Conservation (phyloP, 2,113 vertebrate genomes). For the Dipodomys ordii region DNA sequence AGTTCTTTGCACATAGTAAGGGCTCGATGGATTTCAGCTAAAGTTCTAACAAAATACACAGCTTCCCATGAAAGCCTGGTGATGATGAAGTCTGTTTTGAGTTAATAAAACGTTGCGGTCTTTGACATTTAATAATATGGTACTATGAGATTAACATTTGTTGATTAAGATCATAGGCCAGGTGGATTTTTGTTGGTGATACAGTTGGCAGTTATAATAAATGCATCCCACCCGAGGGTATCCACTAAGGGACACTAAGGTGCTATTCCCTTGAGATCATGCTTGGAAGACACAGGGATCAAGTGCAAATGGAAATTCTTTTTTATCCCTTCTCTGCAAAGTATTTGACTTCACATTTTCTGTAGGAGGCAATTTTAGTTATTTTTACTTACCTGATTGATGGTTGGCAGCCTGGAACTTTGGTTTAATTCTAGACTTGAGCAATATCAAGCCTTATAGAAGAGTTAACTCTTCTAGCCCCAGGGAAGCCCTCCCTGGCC, state of each 20-base stretch:
- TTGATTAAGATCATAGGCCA: background rate
- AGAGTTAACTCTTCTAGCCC: constrained; percentile 51
- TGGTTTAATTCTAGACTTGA: constrained; percentile 52
- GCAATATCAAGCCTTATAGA: background rate
- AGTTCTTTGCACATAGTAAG: background rate
- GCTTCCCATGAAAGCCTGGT: background rate
- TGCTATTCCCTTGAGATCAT: background rate
- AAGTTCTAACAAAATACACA: background rate
- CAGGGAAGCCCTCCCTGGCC: background rate
- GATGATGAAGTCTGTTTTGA: background rate
- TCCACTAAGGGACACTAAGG: background rate
- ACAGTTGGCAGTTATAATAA: background rate
- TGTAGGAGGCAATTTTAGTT: constrained; percentile 80
- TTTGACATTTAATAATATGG: background rate
- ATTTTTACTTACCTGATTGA: constrained; percentile 74
- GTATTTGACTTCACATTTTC: constrained; percentile 72
- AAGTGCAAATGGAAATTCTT: constrained; percentile 63
- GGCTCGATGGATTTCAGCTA: background rate
- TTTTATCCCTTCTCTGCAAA: constrained; percentile 58
- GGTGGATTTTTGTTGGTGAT: background rate
- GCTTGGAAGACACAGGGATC: constrained; percentile 9
- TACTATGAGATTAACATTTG: background rate
- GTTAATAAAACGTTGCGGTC: background rate
- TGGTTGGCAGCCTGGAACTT: constrained; percentile 58
- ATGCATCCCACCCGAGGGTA: background rate